Conservation (phyloP, 2,113 vertebrate genomes). For the Lethenteron camtschaticum region DNA sequence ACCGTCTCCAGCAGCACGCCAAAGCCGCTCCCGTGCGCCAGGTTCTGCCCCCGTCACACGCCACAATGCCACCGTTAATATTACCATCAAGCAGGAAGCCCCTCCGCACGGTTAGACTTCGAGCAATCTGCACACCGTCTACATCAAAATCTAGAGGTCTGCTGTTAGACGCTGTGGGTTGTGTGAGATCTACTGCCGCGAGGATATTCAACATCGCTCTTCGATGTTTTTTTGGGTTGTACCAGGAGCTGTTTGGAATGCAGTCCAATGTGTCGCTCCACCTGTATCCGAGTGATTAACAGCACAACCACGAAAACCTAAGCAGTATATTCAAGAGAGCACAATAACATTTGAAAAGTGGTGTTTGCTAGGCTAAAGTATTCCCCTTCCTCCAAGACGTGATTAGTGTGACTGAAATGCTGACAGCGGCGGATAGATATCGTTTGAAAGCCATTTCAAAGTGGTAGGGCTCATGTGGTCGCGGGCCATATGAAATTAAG, state of each 20-base stretch:
- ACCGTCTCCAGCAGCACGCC: slow-evolving; percentile 36
- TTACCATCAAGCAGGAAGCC: not conserved
- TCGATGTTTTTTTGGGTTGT: no score
- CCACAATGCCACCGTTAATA: not conserved
- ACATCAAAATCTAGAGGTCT: not conserved
- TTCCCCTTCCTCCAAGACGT: no score
- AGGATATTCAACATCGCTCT: not conserved
- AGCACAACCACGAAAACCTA: no score
- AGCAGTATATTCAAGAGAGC: no score
- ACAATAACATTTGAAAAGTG: no score
- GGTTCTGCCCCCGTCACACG: slow-evolving; percentile 18
- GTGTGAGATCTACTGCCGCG: not conserved
- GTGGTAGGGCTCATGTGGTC: not conserved
- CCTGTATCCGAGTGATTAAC: no score
- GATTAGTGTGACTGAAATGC: not conserved
- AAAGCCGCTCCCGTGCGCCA: slow-evolving; percentile 27
- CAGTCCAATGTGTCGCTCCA: no score
- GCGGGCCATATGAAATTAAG: not conserved
- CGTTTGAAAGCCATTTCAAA: not conserved
- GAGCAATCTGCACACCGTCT: not conserved
- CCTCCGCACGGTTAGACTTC: not conserved
- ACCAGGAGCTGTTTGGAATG: no score
- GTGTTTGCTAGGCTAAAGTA: no score
- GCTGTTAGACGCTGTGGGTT: not conserved
- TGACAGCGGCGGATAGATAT: not conserved